Base-by-base conservation (phyloP, 2,888 invertebrate species). In the Euplagia quadripunctaria region DNA sequence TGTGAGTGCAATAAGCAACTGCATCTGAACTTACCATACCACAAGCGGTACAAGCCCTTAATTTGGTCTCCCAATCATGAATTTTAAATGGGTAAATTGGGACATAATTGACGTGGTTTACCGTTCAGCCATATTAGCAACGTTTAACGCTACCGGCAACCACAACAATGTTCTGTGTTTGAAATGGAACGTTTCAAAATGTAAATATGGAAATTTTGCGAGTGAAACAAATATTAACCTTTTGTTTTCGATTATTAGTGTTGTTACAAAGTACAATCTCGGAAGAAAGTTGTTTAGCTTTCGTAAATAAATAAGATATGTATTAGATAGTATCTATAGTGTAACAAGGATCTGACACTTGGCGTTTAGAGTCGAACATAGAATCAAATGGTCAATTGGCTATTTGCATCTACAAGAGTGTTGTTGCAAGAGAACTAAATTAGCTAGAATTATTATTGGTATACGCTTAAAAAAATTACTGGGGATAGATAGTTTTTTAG, bases 121-220 rank as follows among this genome's bases (percentile, higher is more conserved):
- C 82, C 82, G 82, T 76, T 77, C 72, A 78, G 77, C 84, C 85
- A 83, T 84, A 85, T 85, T 84, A 83, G 85, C 75, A 81, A 77
- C 79, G 79, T 77, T 79, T 85, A 81, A 81, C 78, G 81, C 78
- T 75, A 70, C 78, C 64, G 76, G 71, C 68, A 73, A 85, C 85
- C 84, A 78, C 85, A 83, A 78, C 79, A 73, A 70, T 84, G 78
- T 74, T 74, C 70, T 84, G 83, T 75, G 70, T 84, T 84, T 83
- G 84, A 82, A 82, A 80, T 64, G 64, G 42, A 67, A 71, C 68
- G 55, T 58, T 67, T 70, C 42, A 67, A 68, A 68, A 65, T 74
- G 65, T 66, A 52, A 72, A 75, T 68, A 64, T 71, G 55, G 63
- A 55, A n/a, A 41, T 64, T 64, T 8, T 55, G 43, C 61, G 43